Percentiles rank a stretch among this genome's conserved stretches.
These are phyloP conservation scores for Magallana gigas DNA, from an alignment of 1,140 invertebrate genomes.

Conservation along the genomic window DNA sequence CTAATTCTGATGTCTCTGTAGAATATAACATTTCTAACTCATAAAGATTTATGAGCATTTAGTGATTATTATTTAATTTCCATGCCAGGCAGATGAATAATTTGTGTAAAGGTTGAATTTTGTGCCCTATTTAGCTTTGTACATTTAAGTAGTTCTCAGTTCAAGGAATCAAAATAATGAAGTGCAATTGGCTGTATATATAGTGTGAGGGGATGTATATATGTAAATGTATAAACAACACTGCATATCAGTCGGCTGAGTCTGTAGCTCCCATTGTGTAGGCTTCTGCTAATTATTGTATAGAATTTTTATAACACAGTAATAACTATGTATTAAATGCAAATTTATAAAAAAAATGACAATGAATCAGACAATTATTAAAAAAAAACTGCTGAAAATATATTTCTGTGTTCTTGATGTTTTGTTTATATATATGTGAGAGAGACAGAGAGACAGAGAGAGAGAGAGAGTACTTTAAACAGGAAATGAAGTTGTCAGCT, in stretches of 20 bases:
- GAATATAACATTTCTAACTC: too few relatives aligned
- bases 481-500: too few relatives aligned
- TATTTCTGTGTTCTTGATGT: neutral
- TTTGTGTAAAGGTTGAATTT: neutral
- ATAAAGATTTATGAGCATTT: too few relatives aligned
- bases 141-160: neutral
- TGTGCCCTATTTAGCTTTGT: neutral
- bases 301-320: slow-evolving; percentile 32
- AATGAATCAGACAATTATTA: slow-evolving; percentile 37
- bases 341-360: slow-evolving; percentile 34
- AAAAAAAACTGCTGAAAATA: slow-evolving; percentile 35
- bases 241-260: slow-evolving; percentile 19
- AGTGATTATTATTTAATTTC: too few relatives aligned
- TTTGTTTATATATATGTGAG: too few relatives aligned
- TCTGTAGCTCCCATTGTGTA: slow-evolving; percentile 19
- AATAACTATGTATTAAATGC: slow-evolving; percentile 34
- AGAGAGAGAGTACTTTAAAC: too few relatives aligned
- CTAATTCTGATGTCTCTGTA: too few relatives aligned
- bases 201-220: slow-evolving; percentile 22
- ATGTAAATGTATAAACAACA: slow-evolving; percentile 23
- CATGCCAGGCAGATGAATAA: too few relatives aligned
- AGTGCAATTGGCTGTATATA: slow-evolving; percentile 27
- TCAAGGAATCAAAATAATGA: slow-evolving; percentile 29
- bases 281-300: slow-evolving; percentile 29
- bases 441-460: too few relatives aligned